Percentiles rank a stretch among this genome's conserved stretches.
phyloP scores from a whole-genome alignment of 1,140 invertebrate genomes.

The Colletes gigas region DNA sequence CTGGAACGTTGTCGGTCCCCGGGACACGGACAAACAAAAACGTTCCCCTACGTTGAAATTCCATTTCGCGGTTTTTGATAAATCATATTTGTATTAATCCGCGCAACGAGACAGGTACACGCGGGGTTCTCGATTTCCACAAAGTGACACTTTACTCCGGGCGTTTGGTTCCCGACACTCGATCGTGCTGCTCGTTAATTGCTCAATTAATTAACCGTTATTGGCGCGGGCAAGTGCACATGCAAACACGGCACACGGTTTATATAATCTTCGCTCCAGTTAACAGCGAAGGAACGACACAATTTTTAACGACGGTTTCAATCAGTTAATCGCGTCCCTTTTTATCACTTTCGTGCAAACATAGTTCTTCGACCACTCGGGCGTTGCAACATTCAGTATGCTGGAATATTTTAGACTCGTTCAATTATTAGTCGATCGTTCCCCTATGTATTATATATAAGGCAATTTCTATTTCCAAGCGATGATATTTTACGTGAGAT shows the following conservation, averaged over 20 bases:
- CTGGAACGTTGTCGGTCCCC: neutral
- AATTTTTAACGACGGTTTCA: conserved; percentile 10
- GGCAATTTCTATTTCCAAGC: too few species aligned
- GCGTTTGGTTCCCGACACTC: neutral
- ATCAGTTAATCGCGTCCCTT: neutral
- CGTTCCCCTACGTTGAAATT: too few species aligned
- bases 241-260: neutral
- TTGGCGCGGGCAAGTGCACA: neutral
- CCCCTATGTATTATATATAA: too few species aligned
- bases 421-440: too few species aligned
- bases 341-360: neutral
- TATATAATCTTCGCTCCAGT: conserved; percentile 31
- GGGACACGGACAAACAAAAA: too few species aligned
- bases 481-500: too few species aligned
- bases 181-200: conserved; percentile 40
- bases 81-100: too few species aligned
- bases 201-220: conserved; percentile 50
- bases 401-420: too few species aligned
- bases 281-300: conserved; percentile 14
- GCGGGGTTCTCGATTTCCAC: conserved; percentile 13
- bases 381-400: too few species aligned
- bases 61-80: too few species aligned
- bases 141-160: neutral
- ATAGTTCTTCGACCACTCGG: too few species aligned
- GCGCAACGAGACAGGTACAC: neutral